Base-by-base conservation (phyloP, 2,113 vertebrate genomes). In the Scytalopus superciliaris region DNA sequence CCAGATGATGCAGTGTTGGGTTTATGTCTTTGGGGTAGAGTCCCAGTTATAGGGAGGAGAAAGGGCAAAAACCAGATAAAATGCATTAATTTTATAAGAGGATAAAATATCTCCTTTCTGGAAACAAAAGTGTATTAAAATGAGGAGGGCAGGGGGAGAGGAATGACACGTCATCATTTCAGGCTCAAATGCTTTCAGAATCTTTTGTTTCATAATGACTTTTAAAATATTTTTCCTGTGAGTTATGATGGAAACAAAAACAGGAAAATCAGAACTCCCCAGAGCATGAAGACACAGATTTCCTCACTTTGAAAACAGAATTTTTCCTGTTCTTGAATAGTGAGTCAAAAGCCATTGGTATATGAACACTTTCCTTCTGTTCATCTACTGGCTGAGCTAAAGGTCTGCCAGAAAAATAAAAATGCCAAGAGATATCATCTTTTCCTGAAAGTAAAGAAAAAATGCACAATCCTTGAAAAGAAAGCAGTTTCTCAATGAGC, bases 241-340 rank as follows among this genome's bases (percentile, higher is more conserved):
- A 84, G 50, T 74, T 81, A 55, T 30, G 25, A 70, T 80, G 39
- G 64, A 92, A 96, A 96, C 88, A 95, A 93, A 94, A 75, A 42
- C 92, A 97, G 88, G 90, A 97, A 97, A 86, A 92, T 94, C 83
- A 81, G n/a, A 93, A 93, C 62, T 96, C 90, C 86, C 76, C 21
- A 74, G 79, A 83, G 63, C 40, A 59, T 2, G 7, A 90, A 92
- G 86, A 39, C 59, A 69, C 28, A 90, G 72, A 92, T 93, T 97
- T 96, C 84, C 89, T 94, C 90, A 85, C 56, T 82, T 14, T 62
- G 27, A 69, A 94, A 87, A 90, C 86, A 82, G 7, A 60, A 47
- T 40, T 79, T 75, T 91, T 93, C 92, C 85, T 91, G 66, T 93
- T 88, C 78, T 80, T 83, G 85, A 92, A 42, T 35, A 77, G 10